phyloP scores from a whole-genome alignment of 53 echinoderm and acorn worm species.

The Holothuria leucospilota region DNA sequence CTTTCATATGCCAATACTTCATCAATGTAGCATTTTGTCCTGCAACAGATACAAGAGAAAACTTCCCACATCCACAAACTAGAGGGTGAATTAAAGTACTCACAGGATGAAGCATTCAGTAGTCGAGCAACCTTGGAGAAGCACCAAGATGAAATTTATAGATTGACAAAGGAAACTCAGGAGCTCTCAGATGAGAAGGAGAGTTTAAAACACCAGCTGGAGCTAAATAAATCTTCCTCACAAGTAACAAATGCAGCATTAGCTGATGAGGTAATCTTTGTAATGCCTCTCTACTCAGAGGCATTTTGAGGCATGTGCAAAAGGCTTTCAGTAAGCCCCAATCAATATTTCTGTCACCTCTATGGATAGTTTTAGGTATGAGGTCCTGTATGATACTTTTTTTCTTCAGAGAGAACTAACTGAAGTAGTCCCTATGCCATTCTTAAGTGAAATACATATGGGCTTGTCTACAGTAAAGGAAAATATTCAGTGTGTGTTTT shows the following conservation, averaged over 20 bases:
- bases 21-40: not conserved
- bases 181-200: not conserved
- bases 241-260: constrained; percentile 1
- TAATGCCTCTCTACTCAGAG: not conserved
- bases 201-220: not conserved
- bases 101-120: constrained; percentile 56
- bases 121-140: constrained; percentile 32
- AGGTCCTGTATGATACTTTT: no score
- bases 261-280: not conserved
- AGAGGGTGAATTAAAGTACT: constrained; percentile 72
- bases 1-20: not conserved
- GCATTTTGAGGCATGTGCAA: no score
- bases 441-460: no score
- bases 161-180: constrained; percentile 14
- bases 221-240: not conserved
- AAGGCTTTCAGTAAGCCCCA: not conserved
- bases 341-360: no score
- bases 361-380: no score
- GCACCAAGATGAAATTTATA: constrained; percentile 24
- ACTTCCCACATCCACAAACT: constrained; percentile 59
- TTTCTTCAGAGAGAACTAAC: no score
- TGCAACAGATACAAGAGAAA: constrained; percentile 65
- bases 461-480: no score
- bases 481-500: no score
- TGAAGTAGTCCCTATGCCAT: no score